phyloP scores from a whole-genome alignment of 2,113 vertebrate species.

The Arothron firmamentum region DNA sequence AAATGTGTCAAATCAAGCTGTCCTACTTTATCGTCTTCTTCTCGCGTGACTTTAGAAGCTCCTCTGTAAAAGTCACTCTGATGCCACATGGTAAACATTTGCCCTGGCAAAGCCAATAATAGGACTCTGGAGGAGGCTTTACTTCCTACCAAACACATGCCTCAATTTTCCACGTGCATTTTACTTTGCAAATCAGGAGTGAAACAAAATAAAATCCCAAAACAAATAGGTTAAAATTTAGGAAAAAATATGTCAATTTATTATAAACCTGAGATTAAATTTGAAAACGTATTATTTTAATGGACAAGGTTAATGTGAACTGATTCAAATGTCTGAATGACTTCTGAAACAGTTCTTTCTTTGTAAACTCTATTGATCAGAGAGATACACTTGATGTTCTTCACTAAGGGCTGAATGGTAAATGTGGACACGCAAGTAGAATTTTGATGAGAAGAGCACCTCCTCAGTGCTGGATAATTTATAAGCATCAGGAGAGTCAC shows the following conservation, averaged over 20 bases:
- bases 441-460: not conserved
- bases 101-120: constrained; percentile 10
- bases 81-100: constrained; percentile 28
- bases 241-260: too few species aligned
- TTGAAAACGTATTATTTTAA: too few species aligned
- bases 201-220: not conserved
- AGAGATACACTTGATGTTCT: not conserved
- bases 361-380: constrained; percentile 9
- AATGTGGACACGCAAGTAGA: not conserved
- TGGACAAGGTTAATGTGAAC: not conserved
- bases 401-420: not conserved
- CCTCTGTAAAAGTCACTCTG: constrained; percentile 10
- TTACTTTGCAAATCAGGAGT: constrained; percentile 16
- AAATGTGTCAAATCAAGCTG: constrained; percentile 4
- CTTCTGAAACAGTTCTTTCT: not conserved
- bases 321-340: not conserved
- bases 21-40: constrained; percentile 1
- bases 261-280: too few species aligned
- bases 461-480: constrained; percentile 2
- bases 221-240: not conserved
- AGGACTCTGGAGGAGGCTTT: constrained; percentile 14
- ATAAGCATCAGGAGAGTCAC: not conserved
- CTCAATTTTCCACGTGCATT: not conserved
- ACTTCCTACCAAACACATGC: constrained; percentile 6
- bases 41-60: constrained; percentile 8